Base-by-base conservation (phyloP, 2,797 vertebrate species). In the Lates japonicus region DNA sequence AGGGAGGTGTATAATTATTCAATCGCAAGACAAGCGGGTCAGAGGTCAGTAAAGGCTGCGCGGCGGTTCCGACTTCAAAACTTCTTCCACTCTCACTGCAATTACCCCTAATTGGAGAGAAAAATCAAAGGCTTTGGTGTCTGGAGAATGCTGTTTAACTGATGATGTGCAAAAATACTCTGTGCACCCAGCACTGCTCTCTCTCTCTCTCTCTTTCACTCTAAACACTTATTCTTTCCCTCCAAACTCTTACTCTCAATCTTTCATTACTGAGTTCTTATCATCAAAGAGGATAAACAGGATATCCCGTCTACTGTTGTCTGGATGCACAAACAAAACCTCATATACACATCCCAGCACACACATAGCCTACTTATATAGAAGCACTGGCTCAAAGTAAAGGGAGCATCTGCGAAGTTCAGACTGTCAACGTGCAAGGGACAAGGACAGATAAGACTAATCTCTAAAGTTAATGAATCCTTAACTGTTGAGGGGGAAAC, bases 1-100 rank as follows among this genome's bases (percentile, higher is more conserved):
- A 94, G 82, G 86, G 86, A 80, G 74, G 86, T 77, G 89, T 94
- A 91, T 93, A 94, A 95, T 95, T 95, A 94, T 94, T 95, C 89
- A 90, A 95, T 93, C 80, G 64, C 81, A 64, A 90, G 88, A 94
- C 91, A 91, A 92, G 89, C 84, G 85, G 91, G 93, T 90, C 82
- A 89, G 91, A 91, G 90, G 91, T 92, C 93, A 93, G 88, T 93
- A 93, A 93, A 94, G 93, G 84, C 88, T 91, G 83, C 37, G 16
- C 10, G 31, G 83, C 49, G 87, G 88, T 75, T 78, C 84, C 41
- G 41, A 93, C 91, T 91, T 94, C 90, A 89, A 86, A 91, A 90
- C 90, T 88, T 90, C 89, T 86, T 82, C 89, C 82, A 85, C 91
- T 91, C 92, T 93, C 92, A 93, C 93, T 92, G 88, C 92, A 94